phyloP scores from a whole-genome alignment of 2,113 vertebrate species.

The Madoqua kirkii region DNA sequence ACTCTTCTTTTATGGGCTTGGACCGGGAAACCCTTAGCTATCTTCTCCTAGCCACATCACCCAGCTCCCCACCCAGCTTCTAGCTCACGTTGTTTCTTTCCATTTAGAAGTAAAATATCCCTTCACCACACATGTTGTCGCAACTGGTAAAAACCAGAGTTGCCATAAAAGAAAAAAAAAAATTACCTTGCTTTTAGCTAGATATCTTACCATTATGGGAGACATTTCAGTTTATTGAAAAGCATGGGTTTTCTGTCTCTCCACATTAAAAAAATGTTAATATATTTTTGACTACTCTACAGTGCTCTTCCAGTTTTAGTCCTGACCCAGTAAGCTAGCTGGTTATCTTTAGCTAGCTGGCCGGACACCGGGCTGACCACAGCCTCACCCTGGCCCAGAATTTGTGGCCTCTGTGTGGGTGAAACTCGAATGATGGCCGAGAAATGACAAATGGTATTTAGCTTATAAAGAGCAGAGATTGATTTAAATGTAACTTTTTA shows the following conservation, averaged over 20 bases:
- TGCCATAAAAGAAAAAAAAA: slow-evolving; percentile 20
- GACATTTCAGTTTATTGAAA: slow-evolving; percentile 30
- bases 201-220: background rate
- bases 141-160: slow-evolving; percentile 1
- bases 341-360: slow-evolving; percentile 62
- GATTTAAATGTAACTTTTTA: slow-evolving; percentile 45
- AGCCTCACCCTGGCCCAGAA: background rate
- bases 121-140: background rate
- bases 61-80: background rate
- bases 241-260: slow-evolving; percentile 28
- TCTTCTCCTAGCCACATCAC: background rate
- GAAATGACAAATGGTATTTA: slow-evolving; percentile 18
- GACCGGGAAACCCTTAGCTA: background rate
- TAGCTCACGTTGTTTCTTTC: slow-evolving; percentile 37
- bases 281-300: slow-evolving; percentile 9
- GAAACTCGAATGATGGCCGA: slow-evolving; percentile 34
- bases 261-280: background rate
- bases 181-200: slow-evolving; percentile 60
- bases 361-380: slow-evolving; percentile 12
- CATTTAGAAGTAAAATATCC: background rate
- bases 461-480: slow-evolving; percentile 38
- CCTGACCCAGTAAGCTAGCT: background rate
- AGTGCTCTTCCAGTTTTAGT: background rate
- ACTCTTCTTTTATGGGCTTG: background rate
- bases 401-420: slow-evolving; percentile 31